These are phyloP conservation scores for Plecotus auritus DNA, from an alignment of 2,113 vertebrate species.

Conservation along the genomic window DNA sequence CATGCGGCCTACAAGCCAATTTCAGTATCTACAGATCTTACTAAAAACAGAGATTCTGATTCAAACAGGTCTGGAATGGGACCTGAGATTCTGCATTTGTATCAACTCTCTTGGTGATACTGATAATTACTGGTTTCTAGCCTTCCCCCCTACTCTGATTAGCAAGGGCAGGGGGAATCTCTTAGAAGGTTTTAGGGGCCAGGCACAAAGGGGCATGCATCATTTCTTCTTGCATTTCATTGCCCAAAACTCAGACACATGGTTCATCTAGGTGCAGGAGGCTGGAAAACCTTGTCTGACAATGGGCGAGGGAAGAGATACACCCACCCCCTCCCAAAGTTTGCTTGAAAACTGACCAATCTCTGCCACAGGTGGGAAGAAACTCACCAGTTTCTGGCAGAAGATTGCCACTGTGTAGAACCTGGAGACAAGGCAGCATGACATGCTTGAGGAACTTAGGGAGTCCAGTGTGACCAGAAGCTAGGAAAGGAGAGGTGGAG, in stretches of 20 bases:
- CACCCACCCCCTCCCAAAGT: neutral
- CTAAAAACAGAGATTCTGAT: neutral
- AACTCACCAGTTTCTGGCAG: neutral
- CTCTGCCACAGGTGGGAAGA: neutral
- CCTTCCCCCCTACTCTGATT: neutral
- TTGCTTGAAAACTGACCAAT: neutral
- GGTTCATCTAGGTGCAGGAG: neutral
- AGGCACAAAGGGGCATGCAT: neutral
- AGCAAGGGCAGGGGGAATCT: neutral
- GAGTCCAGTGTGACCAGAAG: neutral
- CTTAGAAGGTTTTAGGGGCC: neutral
- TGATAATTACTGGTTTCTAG: neutral
- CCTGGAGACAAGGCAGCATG: neutral
- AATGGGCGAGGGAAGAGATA: neutral
- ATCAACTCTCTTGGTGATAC: neutral
- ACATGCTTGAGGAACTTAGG: neutral
- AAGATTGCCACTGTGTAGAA: neutral
- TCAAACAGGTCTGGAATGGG: neutral
- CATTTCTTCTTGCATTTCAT: neutral
- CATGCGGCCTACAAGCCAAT: neutral
- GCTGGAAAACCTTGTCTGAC: neutral
- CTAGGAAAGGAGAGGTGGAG: neutral
- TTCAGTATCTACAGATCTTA: neutral
- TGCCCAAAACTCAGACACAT: neutral
- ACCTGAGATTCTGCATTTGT: neutral